phyloP scores from a whole-genome alignment of 2,113 vertebrate genomes.

The Cettia cetti region DNA sequence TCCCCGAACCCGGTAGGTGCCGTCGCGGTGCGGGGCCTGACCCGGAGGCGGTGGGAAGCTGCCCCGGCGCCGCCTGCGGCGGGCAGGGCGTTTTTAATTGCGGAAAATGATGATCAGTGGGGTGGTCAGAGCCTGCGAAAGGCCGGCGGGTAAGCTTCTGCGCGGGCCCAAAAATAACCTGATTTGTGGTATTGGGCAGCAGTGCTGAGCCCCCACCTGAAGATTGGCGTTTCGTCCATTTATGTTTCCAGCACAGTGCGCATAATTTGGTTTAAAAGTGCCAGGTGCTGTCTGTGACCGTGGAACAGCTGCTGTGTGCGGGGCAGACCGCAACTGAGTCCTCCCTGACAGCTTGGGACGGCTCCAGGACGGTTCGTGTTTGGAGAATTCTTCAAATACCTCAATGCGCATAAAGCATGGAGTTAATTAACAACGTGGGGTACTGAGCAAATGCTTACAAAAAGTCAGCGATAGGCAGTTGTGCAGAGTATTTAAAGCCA shows the following conservation, averaged over 20 bases:
- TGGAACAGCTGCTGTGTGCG: neutral
- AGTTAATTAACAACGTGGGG: neutral
- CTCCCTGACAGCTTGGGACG: neutral
- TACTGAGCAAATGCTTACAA: neutral
- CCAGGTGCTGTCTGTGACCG: neutral
- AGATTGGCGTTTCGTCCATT: fast-evolving
- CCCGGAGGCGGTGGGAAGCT: neutral
- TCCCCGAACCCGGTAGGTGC: neutral
- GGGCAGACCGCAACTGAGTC: neutral
- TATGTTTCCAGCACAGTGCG: neutral
- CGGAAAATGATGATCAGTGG: neutral
- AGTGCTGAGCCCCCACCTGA: neutral
- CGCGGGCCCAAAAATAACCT: neutral
- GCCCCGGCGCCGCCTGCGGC: neutral
- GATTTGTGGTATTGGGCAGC: neutral
- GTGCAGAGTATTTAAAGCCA: neutral
- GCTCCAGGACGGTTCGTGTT: fast-evolving
- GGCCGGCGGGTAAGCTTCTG: neutral
- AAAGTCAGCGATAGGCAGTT: neutral
- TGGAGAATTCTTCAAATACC: neutral
- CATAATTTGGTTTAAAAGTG: neutral
- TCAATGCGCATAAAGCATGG: fast-evolving
- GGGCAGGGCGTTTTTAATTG: neutral
- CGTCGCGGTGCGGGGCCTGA: neutral
- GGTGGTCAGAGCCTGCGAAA: neutral